A percentile compares a stretch with the other conserved stretches of the same genome.
Conservation (phyloP, 2,888 invertebrate species). For the Fragum whitleyi region DNA sequence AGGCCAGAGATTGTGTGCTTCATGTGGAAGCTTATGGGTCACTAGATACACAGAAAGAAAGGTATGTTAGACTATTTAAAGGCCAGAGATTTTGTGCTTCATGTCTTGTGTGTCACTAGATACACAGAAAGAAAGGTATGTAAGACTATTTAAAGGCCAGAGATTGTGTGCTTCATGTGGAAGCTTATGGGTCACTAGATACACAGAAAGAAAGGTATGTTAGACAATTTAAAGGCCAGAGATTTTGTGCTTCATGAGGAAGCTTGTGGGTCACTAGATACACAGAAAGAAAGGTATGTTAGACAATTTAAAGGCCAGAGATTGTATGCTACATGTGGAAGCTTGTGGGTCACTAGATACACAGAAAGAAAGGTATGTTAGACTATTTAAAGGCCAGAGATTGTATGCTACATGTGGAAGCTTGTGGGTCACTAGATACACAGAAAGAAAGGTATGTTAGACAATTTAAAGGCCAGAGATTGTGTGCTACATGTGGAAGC, state of each 20-base stretch:
- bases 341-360: slow-evolving; percentile 91
- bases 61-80: slow-evolving; percentile 91
- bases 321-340: slow-evolving; percentile 93
- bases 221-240: slow-evolving; percentile 93
- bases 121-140: slow-evolving; percentile 91
- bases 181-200: slow-evolving; percentile 91
- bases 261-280: slow-evolving; percentile 91
- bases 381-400: slow-evolving; percentile 94
- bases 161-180: slow-evolving; percentile 94
- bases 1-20: slow-evolving; percentile 93
- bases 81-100: slow-evolving; percentile 93
- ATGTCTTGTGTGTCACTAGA: slow-evolving; percentile 92
- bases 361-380: slow-evolving; percentile 92
- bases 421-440: slow-evolving; percentile 91
- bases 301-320: slow-evolving; percentile 93
- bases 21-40: slow-evolving; percentile 93
- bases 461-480: slow-evolving; percentile 94
- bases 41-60: slow-evolving; percentile 92
- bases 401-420: slow-evolving; percentile 93
- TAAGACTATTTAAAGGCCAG: slow-evolving; percentile 92
- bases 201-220: slow-evolving; percentile 92
- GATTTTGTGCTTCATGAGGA: slow-evolving; percentile 94
- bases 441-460: slow-evolving; percentile 88
- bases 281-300: slow-evolving; percentile 92
- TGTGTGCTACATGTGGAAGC: slow-evolving; percentile 93